Base-by-base conservation (phyloP, 2,113 vertebrate species). In the Vireo altiloquus region DNA sequence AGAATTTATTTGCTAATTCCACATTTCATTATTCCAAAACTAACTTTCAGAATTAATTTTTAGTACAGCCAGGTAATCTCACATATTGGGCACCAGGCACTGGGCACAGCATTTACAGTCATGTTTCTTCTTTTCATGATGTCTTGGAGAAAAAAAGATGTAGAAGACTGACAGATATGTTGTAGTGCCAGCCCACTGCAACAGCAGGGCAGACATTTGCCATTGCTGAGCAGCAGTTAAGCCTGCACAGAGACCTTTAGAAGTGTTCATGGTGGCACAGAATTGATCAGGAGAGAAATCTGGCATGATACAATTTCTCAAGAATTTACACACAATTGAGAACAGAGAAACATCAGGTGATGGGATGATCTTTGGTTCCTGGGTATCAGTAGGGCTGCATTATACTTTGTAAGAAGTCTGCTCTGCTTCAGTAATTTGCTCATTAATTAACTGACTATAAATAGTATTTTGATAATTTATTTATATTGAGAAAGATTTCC, bases 371-470 rank as follows among this genome's bases (percentile, higher is more conserved):
- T 87, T 81, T 81, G 20, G 49, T 82, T 82, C 79, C 35, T n/a
- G 54, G 35, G 1, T 63, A 87, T 44, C 23, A 81, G 72, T 33
- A 61, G 20, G 24, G n/a, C 40, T 82, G 76, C 33, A n/a, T 89
- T 65, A 87, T 12, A n/a, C 28, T 69, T 37, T 2, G 1, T 11
- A 75, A 57, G 69, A 86, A 79, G 59, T 46, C 37, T 66, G 68
- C 1, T 15, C 20, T 52, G 74, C 37, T 78, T 79, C 86, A 65
- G 31, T 82, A 94, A 89, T 89, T 81, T 75, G 24, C 33, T 95
- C 28, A 89, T 84, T 93, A 93, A 97, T 96, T 93, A 95, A 90
- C 23, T 79, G 60, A 61, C 86, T 94, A 65, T 82, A 87, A 94
- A 90, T 83, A 90, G 66, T 27, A 50, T 89, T 91, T 91, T 87